Conservation (phyloP, 2,113 vertebrate species). For the Bombycilla garrulus region DNA sequence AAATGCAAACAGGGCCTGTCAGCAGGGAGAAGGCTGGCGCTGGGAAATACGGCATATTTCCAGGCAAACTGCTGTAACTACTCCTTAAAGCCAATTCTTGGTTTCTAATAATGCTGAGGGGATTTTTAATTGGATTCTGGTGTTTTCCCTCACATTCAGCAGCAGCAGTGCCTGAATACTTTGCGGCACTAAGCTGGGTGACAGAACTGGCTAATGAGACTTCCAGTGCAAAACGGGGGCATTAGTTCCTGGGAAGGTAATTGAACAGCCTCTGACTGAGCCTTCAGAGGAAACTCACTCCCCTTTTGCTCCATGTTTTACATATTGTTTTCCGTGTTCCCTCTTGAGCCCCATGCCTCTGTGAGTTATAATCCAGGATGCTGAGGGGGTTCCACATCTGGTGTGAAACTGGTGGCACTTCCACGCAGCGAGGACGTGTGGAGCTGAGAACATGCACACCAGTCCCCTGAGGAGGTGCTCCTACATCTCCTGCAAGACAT, state of each 20-base stretch:
- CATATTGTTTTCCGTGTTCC: accelerated
- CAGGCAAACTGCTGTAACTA: background rate
- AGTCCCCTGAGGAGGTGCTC: background rate
- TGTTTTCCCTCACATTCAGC: background rate
- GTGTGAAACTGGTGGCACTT: accelerated
- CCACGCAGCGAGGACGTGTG: accelerated
- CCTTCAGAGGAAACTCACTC: background rate
- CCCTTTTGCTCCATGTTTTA: background rate
- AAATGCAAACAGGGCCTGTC: background rate
- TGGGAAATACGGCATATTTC: background rate
- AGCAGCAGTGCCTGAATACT: background rate
- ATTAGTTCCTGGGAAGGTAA: background rate
- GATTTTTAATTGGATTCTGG: background rate
- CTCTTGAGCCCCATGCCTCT: background rate
- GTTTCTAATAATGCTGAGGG: background rate
- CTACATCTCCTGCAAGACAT: background rate
- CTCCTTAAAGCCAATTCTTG: background rate
- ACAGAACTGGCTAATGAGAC: background rate
- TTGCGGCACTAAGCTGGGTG: background rate
- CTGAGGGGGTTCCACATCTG: background rate
- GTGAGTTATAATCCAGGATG: background rate
- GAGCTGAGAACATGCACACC: background rate
- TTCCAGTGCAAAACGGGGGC: background rate
- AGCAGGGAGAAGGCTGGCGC: background rate
- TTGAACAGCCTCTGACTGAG: background rate